phyloP scores from a whole-genome alignment of 1,140 invertebrate genomes.

The Bombus turneri region DNA sequence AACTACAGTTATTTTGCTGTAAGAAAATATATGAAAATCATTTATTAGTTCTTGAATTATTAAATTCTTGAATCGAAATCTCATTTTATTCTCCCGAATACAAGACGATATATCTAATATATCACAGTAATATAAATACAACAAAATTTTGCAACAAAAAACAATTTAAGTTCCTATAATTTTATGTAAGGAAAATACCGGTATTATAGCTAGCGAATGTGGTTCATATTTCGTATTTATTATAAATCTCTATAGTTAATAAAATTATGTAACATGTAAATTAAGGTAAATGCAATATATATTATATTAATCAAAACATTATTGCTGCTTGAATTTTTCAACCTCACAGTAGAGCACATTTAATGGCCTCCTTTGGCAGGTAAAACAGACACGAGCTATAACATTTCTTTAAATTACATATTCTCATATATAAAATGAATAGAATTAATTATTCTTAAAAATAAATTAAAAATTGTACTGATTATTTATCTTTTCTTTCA shows the following conservation, averaged over 20 bases:
- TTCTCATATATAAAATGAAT: conserved; percentile 34
- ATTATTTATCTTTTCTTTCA: conserved; percentile 52
- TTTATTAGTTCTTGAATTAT: background rate
- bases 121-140: conserved; percentile 22
- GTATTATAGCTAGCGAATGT: conserved; percentile 34
- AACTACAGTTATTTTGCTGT: conserved; percentile 40
- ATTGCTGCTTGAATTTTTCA: conserved; percentile 49
- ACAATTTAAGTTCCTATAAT: conserved; percentile 41
- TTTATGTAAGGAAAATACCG: conserved; percentile 31
- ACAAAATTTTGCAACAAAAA: conserved; percentile 25
- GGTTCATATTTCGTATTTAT: conserved; percentile 46
- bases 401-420: conserved; percentile 35
- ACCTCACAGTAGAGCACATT: conserved; percentile 35
- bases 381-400: conserved; percentile 40
- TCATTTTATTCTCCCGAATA: conserved; percentile 52
- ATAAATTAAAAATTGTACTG: conserved; percentile 29
- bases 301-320: conserved; percentile 50
- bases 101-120: conserved; percentile 33
- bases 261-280: conserved; percentile 44
- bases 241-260: conserved; percentile 36
- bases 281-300: conserved; percentile 52
- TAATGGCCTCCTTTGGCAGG: conserved; percentile 39
- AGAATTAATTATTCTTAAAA: conserved; percentile 20
- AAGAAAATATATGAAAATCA: conserved; percentile 18
- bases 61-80: background rate